A percentile compares a stretch with the other conserved stretches of the same genome.
phyloP scores from a whole-genome alignment of 2,113 vertebrate genomes.

The Australoheros scitulus region DNA sequence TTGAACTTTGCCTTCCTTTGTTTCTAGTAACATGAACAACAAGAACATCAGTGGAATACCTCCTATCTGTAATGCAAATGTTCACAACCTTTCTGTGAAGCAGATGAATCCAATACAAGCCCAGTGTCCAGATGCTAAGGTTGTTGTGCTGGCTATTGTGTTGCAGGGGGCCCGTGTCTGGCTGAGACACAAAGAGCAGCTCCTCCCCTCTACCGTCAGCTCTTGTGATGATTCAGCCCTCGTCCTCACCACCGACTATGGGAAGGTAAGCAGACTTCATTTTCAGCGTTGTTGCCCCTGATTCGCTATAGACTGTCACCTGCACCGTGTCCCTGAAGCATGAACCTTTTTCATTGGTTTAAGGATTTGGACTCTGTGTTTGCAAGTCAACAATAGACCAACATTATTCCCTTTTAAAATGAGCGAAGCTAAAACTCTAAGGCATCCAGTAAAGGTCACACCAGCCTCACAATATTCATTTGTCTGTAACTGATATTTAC shows the following conservation, averaged over 20 bases:
- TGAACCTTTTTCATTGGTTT: neutral
- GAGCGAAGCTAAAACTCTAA: neutral
- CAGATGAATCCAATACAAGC: neutral
- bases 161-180: constrained; percentile 87
- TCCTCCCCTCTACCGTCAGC: constrained; percentile 85
- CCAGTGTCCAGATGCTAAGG: constrained; percentile 54
- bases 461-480: neutral
- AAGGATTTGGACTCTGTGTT: neutral
- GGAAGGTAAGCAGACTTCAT: constrained; percentile 77
- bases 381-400: neutral
- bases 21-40: neutral
- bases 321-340: neutral
- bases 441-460: neutral
- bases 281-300: neutral
- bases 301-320: neutral
- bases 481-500: neutral
- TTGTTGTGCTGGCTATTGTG: constrained; percentile 38
- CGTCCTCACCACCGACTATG: constrained; percentile 85
- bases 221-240: constrained; percentile 76
- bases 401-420: neutral
- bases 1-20: neutral
- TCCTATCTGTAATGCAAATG: neutral
- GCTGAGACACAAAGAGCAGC: constrained; percentile 85
- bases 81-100: neutral
- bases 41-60: neutral